phyloP scores from a whole-genome alignment of 1,140 invertebrate species.

The Ditylenchus dipsaci region DNA sequence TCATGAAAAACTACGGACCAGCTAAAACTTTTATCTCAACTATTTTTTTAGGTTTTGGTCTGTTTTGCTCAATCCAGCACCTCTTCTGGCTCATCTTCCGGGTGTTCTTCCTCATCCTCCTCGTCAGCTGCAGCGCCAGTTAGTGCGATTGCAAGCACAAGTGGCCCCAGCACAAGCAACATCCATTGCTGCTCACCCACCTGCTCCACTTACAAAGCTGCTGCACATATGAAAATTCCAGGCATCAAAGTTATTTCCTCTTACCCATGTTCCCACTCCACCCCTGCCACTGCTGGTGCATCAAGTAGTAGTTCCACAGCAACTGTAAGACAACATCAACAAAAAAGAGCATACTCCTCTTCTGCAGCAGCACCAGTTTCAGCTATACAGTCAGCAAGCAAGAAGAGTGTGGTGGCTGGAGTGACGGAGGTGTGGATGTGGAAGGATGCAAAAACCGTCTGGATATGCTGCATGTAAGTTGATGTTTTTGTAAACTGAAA shows the following conservation, averaged over 20 bases:
- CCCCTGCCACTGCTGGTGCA: not conserved
- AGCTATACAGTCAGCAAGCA: not conserved
- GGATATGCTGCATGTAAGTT: constrained; percentile 9
- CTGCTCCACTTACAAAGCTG: not conserved
- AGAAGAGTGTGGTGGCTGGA: constrained; percentile 7
- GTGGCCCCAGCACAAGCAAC: not conserved
- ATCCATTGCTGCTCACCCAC: not conserved
- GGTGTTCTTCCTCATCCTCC: not conserved
- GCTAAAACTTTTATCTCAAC: too few species aligned
- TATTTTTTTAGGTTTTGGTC: not conserved
- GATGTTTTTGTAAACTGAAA: not conserved
- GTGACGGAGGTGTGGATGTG: not conserved
- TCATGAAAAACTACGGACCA: too few species aligned
- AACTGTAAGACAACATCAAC: too few species aligned
- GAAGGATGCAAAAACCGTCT: constrained; percentile 19
- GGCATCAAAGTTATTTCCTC: not conserved
- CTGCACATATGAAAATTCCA: not conserved
- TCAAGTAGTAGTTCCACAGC: not conserved
- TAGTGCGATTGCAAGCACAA: not conserved
- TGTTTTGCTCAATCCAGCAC: not conserved
- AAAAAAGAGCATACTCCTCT: not conserved
- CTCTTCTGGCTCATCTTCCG: not conserved
- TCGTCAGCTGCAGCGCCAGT: not conserved
- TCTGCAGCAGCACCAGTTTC: not conserved
- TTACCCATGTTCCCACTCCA: not conserved